These are phyloP conservation scores for Pegea sp. DNA, from an alignment of 23 tunicate species.

Conservation along the genomic window DNA sequence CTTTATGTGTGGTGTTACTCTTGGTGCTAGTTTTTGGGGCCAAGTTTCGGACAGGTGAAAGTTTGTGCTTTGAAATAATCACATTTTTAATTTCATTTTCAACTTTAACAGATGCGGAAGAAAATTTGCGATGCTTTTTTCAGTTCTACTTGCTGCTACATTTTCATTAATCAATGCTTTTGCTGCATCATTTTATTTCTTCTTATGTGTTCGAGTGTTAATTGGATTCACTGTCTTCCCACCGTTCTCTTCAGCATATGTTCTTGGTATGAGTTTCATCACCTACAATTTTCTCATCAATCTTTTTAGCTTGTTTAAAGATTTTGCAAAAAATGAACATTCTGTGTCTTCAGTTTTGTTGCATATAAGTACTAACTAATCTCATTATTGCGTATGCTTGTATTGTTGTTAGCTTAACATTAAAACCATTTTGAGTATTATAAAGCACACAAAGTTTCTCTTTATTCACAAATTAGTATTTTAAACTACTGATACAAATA, in stretches of 20 bases:
- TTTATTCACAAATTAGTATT: too few species aligned
- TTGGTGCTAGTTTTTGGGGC: conserved; percentile 70
- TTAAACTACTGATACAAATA: too few species aligned
- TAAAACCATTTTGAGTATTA: too few species aligned
- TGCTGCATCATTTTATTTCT: conserved; percentile 11
- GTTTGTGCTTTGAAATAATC: not conserved
- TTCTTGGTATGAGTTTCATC: too few species aligned
- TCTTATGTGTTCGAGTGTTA: conserved; percentile 17
- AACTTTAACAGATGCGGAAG: conserved; percentile 21
- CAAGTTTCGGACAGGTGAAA: conserved; percentile 69
- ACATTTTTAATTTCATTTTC: not conserved
- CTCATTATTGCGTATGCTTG: too few species aligned
- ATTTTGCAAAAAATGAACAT: too few species aligned
- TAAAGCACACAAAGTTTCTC: too few species aligned
- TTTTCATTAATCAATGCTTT: conserved; percentile 17
- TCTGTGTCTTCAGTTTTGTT: too few species aligned
- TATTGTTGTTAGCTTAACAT: too few species aligned
- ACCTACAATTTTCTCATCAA: too few species aligned
- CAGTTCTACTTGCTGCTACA: conserved; percentile 14
- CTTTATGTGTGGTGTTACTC: conserved; percentile 67
- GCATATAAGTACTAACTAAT: too few species aligned
- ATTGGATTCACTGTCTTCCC: conserved; percentile 65
- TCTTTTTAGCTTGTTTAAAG: too few species aligned
- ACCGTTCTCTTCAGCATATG: conserved; percentile 32
- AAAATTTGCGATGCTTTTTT: conserved; percentile 12